Evolutionary conservation across 1,140 invertebrate species (phyloP).

Genomic region (Diabrotica undecimpunctata): DNA sequence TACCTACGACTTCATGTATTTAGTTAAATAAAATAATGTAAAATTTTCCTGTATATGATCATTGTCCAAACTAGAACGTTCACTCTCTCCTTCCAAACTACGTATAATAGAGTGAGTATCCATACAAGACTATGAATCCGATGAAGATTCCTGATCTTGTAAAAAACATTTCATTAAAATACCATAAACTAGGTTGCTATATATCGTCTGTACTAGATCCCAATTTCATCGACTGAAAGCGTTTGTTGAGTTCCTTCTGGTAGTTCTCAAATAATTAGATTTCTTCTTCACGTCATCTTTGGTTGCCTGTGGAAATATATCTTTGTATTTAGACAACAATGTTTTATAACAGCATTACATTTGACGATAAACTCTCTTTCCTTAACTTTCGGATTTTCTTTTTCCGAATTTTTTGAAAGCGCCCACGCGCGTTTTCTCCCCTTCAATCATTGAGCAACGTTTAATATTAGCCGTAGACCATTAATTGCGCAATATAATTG

Average conservation of each 20-base stretch:
- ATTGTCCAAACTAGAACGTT: conserved; percentile 1
- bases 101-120: neutral
- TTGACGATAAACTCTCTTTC: neutral
- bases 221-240: neutral
- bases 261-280: neutral
- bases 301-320: neutral
- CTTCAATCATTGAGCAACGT: neutral
- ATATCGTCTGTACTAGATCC: neutral
- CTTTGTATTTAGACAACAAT: neutral
- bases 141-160: neutral
- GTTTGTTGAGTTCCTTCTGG: neutral
- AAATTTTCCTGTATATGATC: neutral
- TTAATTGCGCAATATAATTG: neutral
- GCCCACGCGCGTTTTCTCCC: neutral
- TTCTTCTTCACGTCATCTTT: neutral
- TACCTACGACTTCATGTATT: neutral
- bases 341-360: neutral
- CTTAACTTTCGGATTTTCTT: neutral
- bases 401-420: neutral
- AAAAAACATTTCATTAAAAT: conserved; percentile 1
- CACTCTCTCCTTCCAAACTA: neutral
- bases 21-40: neutral
- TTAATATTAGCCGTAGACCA: neutral
- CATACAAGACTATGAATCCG: neutral
- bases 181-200: neutral